phyloP scores from a whole-genome alignment of 2,797 vertebrate species.

The Sebastes vulpes region DNA sequence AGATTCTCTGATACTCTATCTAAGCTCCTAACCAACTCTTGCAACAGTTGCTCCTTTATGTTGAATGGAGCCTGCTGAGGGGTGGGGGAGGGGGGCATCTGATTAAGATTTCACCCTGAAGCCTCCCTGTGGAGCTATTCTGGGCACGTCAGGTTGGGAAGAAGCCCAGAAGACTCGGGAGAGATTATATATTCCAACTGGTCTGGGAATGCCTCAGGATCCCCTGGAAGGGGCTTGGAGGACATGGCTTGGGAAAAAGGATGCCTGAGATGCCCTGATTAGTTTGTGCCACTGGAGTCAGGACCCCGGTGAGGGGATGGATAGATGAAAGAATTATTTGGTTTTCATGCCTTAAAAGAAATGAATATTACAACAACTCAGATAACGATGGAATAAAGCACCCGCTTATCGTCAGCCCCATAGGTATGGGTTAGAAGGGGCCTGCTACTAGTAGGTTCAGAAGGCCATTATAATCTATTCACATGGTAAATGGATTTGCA shows the following conservation, averaged over 20 bases:
- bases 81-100: slow-evolving; percentile 36
- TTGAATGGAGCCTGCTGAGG: slow-evolving; percentile 33
- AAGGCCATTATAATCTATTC: neutral
- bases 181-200: slow-evolving; percentile 52
- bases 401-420: neutral
- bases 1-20: slow-evolving; percentile 52
- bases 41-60: slow-evolving; percentile 48
- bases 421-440: neutral
- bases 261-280: slow-evolving; percentile 9
- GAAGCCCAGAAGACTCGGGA: slow-evolving; percentile 44
- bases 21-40: slow-evolving; percentile 47
- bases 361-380: neutral
- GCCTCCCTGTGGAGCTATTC: slow-evolving; percentile 45
- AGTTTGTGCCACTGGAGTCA: neutral
- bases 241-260: slow-evolving; percentile 3
- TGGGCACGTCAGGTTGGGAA: slow-evolving; percentile 52
- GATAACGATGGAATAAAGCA: neutral
- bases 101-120: slow-evolving; percentile 65
- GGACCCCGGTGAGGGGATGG: neutral
- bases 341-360: neutral
- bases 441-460: neutral
- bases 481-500: too few species aligned
- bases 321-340: neutral
- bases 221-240: slow-evolving; percentile 33
- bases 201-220: slow-evolving; percentile 51